Conservation (phyloP, 2,888 invertebrate species). For the Apoda limacodes region DNA sequence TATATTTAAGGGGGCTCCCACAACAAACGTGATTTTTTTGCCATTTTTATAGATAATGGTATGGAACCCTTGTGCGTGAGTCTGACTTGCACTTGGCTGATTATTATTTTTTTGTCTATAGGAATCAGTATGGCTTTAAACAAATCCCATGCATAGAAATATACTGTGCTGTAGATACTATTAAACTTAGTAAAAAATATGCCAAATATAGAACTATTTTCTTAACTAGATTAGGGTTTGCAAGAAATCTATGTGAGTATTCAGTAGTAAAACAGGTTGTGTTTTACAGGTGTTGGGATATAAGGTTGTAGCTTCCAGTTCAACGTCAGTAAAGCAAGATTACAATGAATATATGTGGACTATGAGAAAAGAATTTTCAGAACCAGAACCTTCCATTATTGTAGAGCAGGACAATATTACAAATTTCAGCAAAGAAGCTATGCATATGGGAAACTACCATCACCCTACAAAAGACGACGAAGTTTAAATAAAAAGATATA, state of each 20-base stretch:
- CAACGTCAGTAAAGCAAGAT: constrained; percentile 87
- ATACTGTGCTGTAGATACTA: background rate
- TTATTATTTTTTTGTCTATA: background rate
- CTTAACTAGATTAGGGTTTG: constrained; percentile 2
- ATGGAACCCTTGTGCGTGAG: no score
- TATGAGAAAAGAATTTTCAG: constrained; percentile 88
- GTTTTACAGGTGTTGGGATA: constrained; percentile 81
- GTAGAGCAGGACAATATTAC: constrained; percentile 73
- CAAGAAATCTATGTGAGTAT: constrained; percentile 8
- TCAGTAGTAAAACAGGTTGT: no score
- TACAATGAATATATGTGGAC: constrained; percentile 95
- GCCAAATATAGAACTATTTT: background rate
- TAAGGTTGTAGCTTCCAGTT: constrained; percentile 88
- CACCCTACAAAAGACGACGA: constrained; percentile 58
- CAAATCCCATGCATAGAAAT: no score
- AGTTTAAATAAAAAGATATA: constrained; percentile 32
- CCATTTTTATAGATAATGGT: no score
- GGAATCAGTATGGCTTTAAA: background rate
- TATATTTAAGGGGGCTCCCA: no score
- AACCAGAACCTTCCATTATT: constrained; percentile 79
- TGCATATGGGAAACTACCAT: constrained; percentile 54
- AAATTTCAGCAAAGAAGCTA: constrained; percentile 72
- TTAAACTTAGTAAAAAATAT: constrained; percentile 1
- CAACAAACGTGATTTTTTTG: no score
- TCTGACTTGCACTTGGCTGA: constrained; percentile 1